Evolutionary conservation across 1,140 invertebrate species (phyloP).

Genomic region (Nephotettix cincticeps): DNA sequence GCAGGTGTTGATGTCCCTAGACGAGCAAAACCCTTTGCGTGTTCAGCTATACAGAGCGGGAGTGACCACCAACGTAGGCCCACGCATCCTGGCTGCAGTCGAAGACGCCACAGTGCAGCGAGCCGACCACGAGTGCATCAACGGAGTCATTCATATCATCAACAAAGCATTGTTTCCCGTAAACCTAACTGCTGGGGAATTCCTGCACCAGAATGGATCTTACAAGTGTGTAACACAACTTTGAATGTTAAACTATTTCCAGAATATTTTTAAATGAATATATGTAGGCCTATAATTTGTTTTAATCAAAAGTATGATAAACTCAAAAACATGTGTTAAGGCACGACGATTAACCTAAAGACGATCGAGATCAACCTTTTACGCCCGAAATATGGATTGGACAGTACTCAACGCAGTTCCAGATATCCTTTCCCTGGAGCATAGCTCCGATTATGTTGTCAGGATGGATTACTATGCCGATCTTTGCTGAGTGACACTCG

Average conservation of each 20-base stretch:
- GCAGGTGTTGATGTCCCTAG: slow-evolving; percentile 48
- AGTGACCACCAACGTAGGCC: slow-evolving; percentile 16
- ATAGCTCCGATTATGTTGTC: too few relatives aligned
- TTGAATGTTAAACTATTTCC: neutral
- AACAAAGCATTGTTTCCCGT: slow-evolving; percentile 49
- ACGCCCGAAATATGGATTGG: too few relatives aligned
- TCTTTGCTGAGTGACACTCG: too few relatives aligned
- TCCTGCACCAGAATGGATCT: slow-evolving; percentile 6
- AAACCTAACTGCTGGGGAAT: neutral
- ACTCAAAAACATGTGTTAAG: neutral
- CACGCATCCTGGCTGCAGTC: slow-evolving; percentile 43
- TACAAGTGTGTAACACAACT: slow-evolving; percentile 7
- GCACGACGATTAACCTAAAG: neutral
- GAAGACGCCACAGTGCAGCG: slow-evolving; percentile 51
- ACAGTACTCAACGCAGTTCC: too few relatives aligned
- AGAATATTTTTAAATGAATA: neutral
- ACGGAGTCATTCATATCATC: slow-evolving; percentile 58
- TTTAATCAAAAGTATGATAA: neutral
- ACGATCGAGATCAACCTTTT: too few relatives aligned
- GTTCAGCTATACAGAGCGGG: slow-evolving; percentile 44
- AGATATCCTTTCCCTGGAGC: too few relatives aligned
- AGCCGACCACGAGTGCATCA: slow-evolving; percentile 52
- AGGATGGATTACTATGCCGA: too few relatives aligned
- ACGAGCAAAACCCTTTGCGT: slow-evolving; percentile 48
- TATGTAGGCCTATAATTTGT: neutral